Percentiles rank a stretch among this genome's conserved stretches.
Evolutionary conservation across 2,888 invertebrate species (phyloP).

Genomic region (Xylota segnis): DNA sequence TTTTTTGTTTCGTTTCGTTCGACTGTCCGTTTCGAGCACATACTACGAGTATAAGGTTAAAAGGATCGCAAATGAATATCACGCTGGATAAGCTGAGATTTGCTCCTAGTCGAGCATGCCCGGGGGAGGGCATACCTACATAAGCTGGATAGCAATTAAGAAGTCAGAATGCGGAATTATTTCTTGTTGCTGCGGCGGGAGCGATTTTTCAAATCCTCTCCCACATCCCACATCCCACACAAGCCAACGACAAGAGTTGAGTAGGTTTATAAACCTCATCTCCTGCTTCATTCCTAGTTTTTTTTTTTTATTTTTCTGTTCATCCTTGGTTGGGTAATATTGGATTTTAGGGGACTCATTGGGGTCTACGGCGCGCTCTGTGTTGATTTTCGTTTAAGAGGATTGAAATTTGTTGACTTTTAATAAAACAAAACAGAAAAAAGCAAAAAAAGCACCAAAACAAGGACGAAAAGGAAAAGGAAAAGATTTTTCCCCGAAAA

Average conservation of each 20-base stretch:
- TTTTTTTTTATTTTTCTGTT: constrained; percentile 8
- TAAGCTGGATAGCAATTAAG: constrained; percentile 63
- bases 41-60: constrained; percentile 61
- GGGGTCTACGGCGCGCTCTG: constrained; percentile 17
- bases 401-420: constrained; percentile 69
- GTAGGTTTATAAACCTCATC: constrained; percentile 12
- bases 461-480: no score
- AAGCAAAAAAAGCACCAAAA: no score
- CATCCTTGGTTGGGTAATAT: constrained; percentile 10
- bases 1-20: constrained; percentile 32
- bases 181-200: constrained; percentile 31
- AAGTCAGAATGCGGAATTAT: constrained; percentile 65
- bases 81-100: constrained; percentile 68
- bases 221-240: not conserved
- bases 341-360: constrained; percentile 18
- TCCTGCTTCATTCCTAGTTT: not conserved
- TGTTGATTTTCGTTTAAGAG: constrained; percentile 71
- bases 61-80: constrained; percentile 70
- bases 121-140: constrained; percentile 25
- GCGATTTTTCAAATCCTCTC: constrained; percentile 9
- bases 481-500: not conserved
- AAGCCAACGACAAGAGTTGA: constrained; percentile 21
- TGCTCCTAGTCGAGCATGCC: constrained; percentile 39
- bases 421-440: constrained; percentile 23
- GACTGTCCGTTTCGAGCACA: constrained; percentile 12